phyloP scores from a whole-genome alignment of 2,113 vertebrate genomes.

The Brachionichthys hirsutus region DNA sequence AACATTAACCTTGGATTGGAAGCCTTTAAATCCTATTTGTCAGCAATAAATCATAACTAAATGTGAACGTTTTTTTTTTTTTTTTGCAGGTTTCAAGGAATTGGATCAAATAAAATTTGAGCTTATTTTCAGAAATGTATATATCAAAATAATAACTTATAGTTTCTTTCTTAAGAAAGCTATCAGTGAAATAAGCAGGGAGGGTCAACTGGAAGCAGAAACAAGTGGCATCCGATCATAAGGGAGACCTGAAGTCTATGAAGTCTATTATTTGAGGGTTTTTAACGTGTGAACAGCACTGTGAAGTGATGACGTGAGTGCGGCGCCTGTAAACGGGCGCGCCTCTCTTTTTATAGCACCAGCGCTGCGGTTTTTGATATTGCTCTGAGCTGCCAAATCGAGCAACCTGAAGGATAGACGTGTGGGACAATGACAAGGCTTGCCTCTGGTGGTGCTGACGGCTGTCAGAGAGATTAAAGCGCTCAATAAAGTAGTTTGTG shows the following conservation, averaged over 20 bases:
- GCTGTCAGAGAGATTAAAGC: too few species aligned
- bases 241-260: neutral
- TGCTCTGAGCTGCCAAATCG: neutral
- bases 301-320: neutral
- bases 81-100: neutral
- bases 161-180: conserved; percentile 4
- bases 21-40: neutral
- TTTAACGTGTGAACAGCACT: neutral
- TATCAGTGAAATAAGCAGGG: neutral
- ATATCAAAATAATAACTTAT: neutral
- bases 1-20: too few species aligned
- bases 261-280: conserved; percentile 1
- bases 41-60: neutral
- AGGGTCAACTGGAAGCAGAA: conserved; percentile 6
- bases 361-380: conserved; percentile 17
- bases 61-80: neutral
- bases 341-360: conserved; percentile 28
- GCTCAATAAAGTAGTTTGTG: too few species aligned
- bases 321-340: conserved; percentile 13
- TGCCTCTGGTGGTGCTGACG: too few species aligned
- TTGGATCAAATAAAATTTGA: neutral
- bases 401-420: too few species aligned
- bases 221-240: neutral
- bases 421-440: too few species aligned
- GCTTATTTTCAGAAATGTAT: neutral